Base-by-base conservation (phyloP, 2,113 vertebrate species). In the Tyto alba region DNA sequence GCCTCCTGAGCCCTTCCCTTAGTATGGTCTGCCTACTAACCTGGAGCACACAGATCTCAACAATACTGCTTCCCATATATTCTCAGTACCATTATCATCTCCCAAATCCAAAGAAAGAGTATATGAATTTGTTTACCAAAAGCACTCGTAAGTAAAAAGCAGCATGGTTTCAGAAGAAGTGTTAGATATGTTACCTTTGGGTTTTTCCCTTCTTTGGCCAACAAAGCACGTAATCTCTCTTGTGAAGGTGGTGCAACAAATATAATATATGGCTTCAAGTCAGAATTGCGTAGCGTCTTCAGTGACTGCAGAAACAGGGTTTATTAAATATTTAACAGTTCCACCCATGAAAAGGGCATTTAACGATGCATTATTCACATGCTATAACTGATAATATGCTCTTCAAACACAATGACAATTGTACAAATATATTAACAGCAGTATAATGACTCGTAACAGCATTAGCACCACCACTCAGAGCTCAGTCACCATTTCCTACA, bases 261-360 rank as follows among this genome's bases (percentile, higher is more conserved):
- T 98, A 99, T 99, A 95, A 99, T 98, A 89, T 99, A 99, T 63
- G 99, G 99, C 97, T 99, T 99, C 93, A 99, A 98, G 97, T 99
- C 99, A 96, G 99, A 99, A 96, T 99, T 99, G 56, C 99, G 98
- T 45, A 99, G 95, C 36, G 98, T 98, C 97, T 96, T 99, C 97
- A 99, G 95, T 36, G 99, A 99, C 99, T 99, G 91, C 18, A 95
- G 90, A 91, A 62, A 95, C 19, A 96, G 26, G 32, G 69, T 77
- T 84, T 48, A 81, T 66, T 38, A 56, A 72, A 34, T 79, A 84
- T 74, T 92, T 82, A 89, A 87, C 67, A 71, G 36, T 52, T 88
- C 36, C 29, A 88, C 7, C 16, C 40, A 93, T 26, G 48, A 64
- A 68, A 64, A 87, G 40, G 27, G 6, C 27, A 67, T 73, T 86